These are phyloP conservation scores for Vesta saturnalis DNA, from an alignment of 2,888 invertebrate species.

Conservation along the genomic window DNA sequence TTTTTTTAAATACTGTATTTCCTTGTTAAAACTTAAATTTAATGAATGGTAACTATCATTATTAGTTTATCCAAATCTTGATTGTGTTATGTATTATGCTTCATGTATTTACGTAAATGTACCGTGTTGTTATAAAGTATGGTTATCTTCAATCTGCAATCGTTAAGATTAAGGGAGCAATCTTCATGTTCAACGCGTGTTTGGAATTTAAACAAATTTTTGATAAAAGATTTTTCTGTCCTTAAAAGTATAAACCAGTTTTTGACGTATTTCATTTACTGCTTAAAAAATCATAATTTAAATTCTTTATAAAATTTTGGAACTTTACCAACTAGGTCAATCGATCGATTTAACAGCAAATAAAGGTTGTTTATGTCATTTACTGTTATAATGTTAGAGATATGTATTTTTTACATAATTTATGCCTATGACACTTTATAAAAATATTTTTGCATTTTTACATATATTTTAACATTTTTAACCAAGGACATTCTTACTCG, in stretches of 20 bases:
- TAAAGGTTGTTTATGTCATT: not conserved
- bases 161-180: too few species aligned
- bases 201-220: not conserved
- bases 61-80: too few species aligned
- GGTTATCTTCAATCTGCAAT: too few species aligned
- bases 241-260: not conserved
- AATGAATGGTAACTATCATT: too few species aligned
- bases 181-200: not conserved
- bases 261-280: not conserved
- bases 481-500: not conserved
- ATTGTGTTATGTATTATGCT: too few species aligned
- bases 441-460: not conserved
- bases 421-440: not conserved
- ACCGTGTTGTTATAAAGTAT: too few species aligned
- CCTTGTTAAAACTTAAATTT: too few species aligned
- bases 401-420: not conserved
- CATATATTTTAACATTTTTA: not conserved
- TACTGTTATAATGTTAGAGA: not conserved
- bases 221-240: not conserved
- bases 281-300: not conserved
- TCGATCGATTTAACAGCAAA: not conserved
- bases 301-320: not conserved
- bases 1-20: too few species aligned
- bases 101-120: too few species aligned
- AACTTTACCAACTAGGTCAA: slow-evolving; percentile 1